These are phyloP conservation scores for Octopus sinensis DNA, from an alignment of 1,140 invertebrate genomes.

Conservation along the genomic window DNA sequence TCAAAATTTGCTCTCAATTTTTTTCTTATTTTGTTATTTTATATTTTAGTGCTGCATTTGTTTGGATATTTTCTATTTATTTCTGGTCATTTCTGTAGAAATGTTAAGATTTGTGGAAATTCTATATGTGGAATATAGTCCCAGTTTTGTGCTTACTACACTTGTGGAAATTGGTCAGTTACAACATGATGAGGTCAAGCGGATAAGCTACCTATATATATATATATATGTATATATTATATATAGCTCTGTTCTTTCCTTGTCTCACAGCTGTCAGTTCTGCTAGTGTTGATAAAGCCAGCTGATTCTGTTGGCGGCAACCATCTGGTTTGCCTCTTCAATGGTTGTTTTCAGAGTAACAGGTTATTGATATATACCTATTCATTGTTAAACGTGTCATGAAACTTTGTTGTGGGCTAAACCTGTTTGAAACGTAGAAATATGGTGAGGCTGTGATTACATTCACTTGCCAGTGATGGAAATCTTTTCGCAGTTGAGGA, in stretches of 20 bases:
- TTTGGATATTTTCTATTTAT: too few relatives aligned
- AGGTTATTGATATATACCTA: neutral
- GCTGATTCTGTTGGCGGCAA: neutral
- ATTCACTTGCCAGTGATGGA: neutral
- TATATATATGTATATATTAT: too few relatives aligned
- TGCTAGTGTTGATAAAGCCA: neutral
- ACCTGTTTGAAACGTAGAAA: neutral
- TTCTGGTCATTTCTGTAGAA: too few relatives aligned
- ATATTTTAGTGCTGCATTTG: too few relatives aligned
- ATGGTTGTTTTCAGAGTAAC: neutral
- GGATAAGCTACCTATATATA: too few relatives aligned
- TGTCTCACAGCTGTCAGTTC: neutral
- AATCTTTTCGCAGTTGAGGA: too few relatives aligned
- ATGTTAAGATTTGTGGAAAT: neutral
- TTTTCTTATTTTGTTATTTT: too few relatives aligned
- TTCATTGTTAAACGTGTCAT: constrained; percentile 10
- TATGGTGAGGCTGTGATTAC: neutral
- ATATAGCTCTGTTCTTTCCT: neutral
- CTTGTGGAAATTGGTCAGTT: neutral
- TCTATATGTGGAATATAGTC: constrained; percentile 7
- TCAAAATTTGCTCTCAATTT: too few relatives aligned
- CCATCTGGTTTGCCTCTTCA: neutral
- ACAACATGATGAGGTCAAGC: too few relatives aligned
- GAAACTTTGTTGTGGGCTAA: constrained; percentile 7
- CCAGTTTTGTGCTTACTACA: neutral